Conservation (phyloP, 2,113 vertebrate genomes). For the Oncorhynchus kisutch region DNA sequence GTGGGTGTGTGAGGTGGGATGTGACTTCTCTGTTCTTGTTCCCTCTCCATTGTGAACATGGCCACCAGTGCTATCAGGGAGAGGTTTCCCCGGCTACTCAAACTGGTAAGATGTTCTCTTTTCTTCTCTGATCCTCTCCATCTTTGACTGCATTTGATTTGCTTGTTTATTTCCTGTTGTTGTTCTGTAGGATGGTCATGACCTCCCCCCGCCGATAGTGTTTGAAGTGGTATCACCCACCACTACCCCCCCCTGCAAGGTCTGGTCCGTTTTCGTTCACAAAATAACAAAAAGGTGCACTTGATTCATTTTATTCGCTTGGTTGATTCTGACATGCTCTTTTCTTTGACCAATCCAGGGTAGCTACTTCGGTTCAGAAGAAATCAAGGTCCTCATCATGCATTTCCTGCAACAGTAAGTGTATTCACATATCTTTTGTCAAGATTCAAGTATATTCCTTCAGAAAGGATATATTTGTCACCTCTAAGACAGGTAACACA, state of each 20-base stretch:
- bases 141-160: not conserved
- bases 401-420: constrained; percentile 88
- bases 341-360: constrained; percentile 67
- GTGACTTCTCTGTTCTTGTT: constrained; percentile 32
- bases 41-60: constrained; percentile 37
- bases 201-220: constrained; percentile 84
- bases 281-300: too few species aligned
- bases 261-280: not conserved
- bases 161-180: not conserved
- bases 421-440: too few species aligned
- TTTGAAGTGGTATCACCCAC: constrained; percentile 87
- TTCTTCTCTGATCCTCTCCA: not conserved
- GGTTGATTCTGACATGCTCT: not conserved
- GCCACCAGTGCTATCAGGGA: constrained; percentile 79
- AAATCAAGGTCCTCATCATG: constrained; percentile 80
- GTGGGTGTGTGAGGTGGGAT: not conserved
- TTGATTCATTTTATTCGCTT: too few species aligned
- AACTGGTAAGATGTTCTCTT: constrained; percentile 77
- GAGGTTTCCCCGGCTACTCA: constrained; percentile 86
- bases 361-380: constrained; percentile 82
- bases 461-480: too few species aligned
- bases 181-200: constrained; percentile 80
- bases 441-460: too few species aligned
- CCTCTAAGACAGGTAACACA: too few species aligned
- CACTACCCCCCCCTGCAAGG: constrained; percentile 83